Percentiles rank a stretch among this genome's conserved stretches.
phyloP scores from a whole-genome alignment of 37 sponge, comb jelly and placozoan species.

The Geodia barretti region DNA sequence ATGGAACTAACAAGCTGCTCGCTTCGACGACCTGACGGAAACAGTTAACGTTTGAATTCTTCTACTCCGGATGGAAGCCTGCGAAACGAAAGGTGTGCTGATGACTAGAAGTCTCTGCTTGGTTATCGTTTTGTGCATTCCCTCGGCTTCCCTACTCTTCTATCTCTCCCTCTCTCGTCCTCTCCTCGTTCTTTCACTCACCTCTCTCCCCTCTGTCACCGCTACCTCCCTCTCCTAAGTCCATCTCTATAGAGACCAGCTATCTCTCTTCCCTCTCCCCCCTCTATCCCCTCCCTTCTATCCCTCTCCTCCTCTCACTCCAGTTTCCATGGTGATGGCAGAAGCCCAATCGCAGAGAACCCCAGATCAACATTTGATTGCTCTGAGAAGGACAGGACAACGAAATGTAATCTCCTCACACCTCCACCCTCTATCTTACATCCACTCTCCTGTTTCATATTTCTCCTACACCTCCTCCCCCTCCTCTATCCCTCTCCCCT shows the following conservation, averaged over 20 bases:
- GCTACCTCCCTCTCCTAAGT: not conserved
- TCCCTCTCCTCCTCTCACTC: too few species aligned
- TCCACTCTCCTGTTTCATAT: too few species aligned
- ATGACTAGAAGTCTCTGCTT: too few species aligned
- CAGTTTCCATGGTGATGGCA: slow-evolving; percentile 14
- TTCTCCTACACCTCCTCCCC: not conserved
- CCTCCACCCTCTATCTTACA: too few species aligned
- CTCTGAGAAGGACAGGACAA: slow-evolving; percentile 14
- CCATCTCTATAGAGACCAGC: not conserved
- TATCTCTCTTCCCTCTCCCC: not conserved
- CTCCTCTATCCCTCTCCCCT: not conserved
- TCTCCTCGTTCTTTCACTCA: too few species aligned
- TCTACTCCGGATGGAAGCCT: slow-evolving; percentile 5
- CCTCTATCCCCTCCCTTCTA: not conserved
- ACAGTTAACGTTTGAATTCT: slow-evolving; percentile 15
- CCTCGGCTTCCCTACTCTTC: not conserved
- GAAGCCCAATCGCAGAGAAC: slow-evolving; percentile 7
- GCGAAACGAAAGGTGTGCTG: slow-evolving; percentile 16
- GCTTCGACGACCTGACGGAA: slow-evolving; percentile 87
- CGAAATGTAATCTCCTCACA: slow-evolving; percentile 43
- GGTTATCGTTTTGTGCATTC: too few species aligned
- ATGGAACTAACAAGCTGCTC: slow-evolving; percentile 73
- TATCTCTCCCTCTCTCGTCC: too few species aligned
- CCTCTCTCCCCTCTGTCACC: too few species aligned
- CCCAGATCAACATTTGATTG: slow-evolving; percentile 56